These are phyloP conservation scores for Rhabdomys pumilio DNA, from an alignment of 2,797 vertebrate species.

Conservation along the genomic window DNA sequence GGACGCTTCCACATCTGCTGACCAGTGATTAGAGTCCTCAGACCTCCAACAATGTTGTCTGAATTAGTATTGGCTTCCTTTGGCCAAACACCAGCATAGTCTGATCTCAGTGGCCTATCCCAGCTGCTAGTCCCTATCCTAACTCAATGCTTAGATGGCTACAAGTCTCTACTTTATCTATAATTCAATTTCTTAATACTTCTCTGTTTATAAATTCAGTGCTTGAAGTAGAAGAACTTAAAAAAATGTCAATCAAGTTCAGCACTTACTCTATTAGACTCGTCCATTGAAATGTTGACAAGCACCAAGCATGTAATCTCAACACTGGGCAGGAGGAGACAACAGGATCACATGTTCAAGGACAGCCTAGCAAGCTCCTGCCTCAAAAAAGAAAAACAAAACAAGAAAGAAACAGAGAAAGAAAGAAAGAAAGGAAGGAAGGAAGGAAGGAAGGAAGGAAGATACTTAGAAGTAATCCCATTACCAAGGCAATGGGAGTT, in stretches of 20 bases:
- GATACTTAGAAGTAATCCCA: not conserved
- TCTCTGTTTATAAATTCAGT: constrained; percentile 16
- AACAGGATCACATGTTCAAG: not conserved
- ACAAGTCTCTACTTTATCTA: not conserved
- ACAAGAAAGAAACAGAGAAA: not conserved
- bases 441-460: not conserved
- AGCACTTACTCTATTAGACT: not conserved
- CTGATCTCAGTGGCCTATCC: not conserved
- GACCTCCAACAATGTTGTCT: not conserved
- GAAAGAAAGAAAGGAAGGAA: no score
- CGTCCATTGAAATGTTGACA: not conserved
- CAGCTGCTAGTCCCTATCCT: not conserved
- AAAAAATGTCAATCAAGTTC: not conserved
- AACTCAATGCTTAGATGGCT: not conserved
- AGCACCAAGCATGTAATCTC: not conserved
- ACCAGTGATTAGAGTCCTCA: not conserved
- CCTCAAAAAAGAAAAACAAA: not conserved
- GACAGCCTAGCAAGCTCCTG: not conserved
- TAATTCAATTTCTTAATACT: not conserved
- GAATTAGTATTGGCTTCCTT: not conserved
- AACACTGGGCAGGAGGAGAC: not conserved
- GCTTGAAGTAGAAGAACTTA: constrained; percentile 16
- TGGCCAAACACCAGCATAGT: not conserved
- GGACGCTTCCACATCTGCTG: not conserved
- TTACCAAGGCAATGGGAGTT: not conserved